These are phyloP conservation scores for Apotomis betuletana DNA, from an alignment of 2,888 invertebrate genomes.

Conservation along the genomic window DNA sequence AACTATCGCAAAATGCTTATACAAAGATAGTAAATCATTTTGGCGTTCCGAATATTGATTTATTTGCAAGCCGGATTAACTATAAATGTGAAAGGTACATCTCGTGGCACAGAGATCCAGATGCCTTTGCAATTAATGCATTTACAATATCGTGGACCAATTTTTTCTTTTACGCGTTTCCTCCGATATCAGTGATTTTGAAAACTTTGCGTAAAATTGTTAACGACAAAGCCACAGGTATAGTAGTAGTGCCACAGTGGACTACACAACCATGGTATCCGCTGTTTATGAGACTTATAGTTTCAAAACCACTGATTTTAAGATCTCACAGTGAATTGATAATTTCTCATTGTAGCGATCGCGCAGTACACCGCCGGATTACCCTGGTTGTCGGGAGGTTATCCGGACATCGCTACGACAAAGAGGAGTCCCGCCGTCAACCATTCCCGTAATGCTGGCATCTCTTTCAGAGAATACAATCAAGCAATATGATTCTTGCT, in stretches of 20 bases:
- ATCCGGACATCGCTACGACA: conserved; percentile 37
- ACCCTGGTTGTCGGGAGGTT: conserved; percentile 44
- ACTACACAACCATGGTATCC: conserved; percentile 32
- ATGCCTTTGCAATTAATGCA: conserved; percentile 10
- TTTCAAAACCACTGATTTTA: conserved; percentile 12
- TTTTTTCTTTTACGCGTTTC: conserved; percentile 31
- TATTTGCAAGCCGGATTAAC: conserved; percentile 16
- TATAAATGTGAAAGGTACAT: conserved; percentile 15
- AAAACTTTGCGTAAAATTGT: conserved; percentile 21
- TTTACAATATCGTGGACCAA: conserved; percentile 20
- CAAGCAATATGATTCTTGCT: conserved; percentile 41
- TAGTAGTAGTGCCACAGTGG: conserved; percentile 33
- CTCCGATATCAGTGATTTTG: conserved; percentile 19
- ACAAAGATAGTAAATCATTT: neutral
- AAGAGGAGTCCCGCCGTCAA: conserved; percentile 31
- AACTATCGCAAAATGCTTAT: neutral
- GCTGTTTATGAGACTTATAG: conserved; percentile 2
- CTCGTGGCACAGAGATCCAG: conserved; percentile 18
- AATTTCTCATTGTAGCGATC: conserved; percentile 16
- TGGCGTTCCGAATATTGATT: conserved; percentile 1
- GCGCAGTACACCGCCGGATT: conserved; percentile 37
- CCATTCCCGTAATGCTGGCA: conserved; percentile 17
- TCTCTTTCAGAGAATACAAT: too few relatives aligned
- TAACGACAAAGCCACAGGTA: conserved; percentile 28
- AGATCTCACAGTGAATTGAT: neutral